Conservation (phyloP, 1,140 invertebrate species). For the Halictus rubicundus region DNA sequence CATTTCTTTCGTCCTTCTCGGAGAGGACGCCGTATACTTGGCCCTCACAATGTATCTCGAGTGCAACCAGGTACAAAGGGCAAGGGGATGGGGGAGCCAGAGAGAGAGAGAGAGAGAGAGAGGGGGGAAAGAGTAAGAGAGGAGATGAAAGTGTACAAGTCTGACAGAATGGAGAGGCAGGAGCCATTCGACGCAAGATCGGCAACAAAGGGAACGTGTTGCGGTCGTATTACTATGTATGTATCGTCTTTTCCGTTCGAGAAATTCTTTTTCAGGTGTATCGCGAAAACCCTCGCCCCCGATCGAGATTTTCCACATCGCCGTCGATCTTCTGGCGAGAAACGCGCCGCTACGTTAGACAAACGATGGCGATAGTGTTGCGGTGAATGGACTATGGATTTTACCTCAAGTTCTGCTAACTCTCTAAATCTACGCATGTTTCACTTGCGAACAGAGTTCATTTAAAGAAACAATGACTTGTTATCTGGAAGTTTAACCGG, state of each 20-base stretch:
- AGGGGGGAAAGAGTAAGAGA: not conserved
- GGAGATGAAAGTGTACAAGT: constrained; percentile 21
- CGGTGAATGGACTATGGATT: too few relatives aligned
- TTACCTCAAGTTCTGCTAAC: too few relatives aligned
- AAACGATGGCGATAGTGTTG: too few relatives aligned
- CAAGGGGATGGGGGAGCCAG: too few relatives aligned
- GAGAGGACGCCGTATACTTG: constrained; percentile 16
- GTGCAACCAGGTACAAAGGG: constrained; percentile 42
- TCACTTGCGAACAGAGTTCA: too few relatives aligned
- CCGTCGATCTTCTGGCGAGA: not conserved
- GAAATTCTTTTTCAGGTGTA: constrained; percentile 14
- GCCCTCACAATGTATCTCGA: constrained; percentile 33
- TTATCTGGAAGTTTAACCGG: too few relatives aligned
- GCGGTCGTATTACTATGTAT: constrained; percentile 36
- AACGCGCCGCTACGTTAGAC: not conserved
- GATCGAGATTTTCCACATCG: constrained; percentile 15
- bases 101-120: not conserved
- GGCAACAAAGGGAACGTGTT: constrained; percentile 49
- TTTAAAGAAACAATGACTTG: too few relatives aligned
- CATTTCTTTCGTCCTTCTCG: constrained; percentile 40
- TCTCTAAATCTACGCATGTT: too few relatives aligned
- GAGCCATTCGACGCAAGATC: constrained; percentile 48
- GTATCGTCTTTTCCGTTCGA: constrained; percentile 18
- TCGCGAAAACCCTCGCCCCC: constrained; percentile 9
- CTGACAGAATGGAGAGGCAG: constrained; percentile 40